Percentiles rank a stretch among this genome's conserved stretches.
Conservation (phyloP, 2,888 invertebrate species). For the Drosophila nr. medialis region DNA sequence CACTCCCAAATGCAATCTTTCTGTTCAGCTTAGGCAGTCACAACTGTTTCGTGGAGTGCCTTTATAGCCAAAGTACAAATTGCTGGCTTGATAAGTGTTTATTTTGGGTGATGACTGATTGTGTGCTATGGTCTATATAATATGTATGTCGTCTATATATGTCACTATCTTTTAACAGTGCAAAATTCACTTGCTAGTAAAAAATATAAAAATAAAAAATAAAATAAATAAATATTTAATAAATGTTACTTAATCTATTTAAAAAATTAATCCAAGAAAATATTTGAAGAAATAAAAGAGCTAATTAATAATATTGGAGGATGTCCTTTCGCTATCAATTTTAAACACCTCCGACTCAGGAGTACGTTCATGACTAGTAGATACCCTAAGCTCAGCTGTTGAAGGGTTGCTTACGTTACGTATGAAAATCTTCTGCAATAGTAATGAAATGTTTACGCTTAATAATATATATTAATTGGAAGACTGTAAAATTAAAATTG, state of each 20-base stretch:
- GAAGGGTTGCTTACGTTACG: too few species aligned
- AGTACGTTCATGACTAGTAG: not conserved
- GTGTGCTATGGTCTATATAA: not conserved
- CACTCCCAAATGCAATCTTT: not conserved
- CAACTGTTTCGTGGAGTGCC: not conserved
- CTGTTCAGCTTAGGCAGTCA: not conserved
- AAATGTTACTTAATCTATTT: too few species aligned
- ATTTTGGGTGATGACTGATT: not conserved
- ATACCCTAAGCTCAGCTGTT: not conserved
- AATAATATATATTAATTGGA: not conserved
- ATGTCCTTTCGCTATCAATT: not conserved
- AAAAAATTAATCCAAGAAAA: not conserved
- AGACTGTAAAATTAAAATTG: too few species aligned
- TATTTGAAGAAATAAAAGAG: not conserved
- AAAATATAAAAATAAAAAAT: not conserved
- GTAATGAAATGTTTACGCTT: too few species aligned
- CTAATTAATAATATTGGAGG: not conserved
- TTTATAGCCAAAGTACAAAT: not conserved
- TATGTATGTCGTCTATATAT: not conserved
- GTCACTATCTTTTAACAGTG: not conserved
- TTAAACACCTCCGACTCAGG: too few species aligned
- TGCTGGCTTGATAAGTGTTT: not conserved
- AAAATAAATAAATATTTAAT: not conserved
- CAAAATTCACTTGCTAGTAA: not conserved
- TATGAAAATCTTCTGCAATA: too few species aligned